Base-by-base conservation (phyloP, 2,113 vertebrate genomes). In the Helogale parvula region DNA sequence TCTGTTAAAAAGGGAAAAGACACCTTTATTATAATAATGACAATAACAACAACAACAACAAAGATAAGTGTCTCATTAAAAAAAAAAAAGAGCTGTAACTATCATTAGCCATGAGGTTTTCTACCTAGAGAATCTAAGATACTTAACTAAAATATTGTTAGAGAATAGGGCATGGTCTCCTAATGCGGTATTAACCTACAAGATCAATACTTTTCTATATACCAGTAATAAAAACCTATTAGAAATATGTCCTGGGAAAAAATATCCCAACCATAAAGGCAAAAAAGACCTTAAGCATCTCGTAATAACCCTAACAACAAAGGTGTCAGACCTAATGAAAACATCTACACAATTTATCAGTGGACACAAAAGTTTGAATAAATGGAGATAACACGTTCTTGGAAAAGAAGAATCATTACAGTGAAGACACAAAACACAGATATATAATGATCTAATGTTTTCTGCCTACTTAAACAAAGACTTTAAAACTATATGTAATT, bases 71-170 rank as follows among this genome's bases (percentile, higher is more conserved):
- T 45, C 52, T 96, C n/a, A 87, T 45, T 54, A 92, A 35, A 54
- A 47, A 47, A 41, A 41, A 74, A 77, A 54, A 23, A 81, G 27
- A 93, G 38, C 11, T 69, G 35, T 76, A 89, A 38, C 4, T 69
- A 84, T 89, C 79, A 93, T 60, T 57, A 88, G 57, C 79, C 77
- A 79, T 60, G 83, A 69, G 47, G 69, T 60, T 38, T 83, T 93
- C 38, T n/a, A 38, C 69, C 14, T 83, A 69, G 27, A 69, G 65
- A 45, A 60, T 60, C 60, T 83, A 84, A 92, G 33, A 77, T 47
- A 60, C 88, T 60, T 84, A 77, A 66, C 76, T 66, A 50, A 88
- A 92, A 83, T 68, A 69, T 74, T 65, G 81, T 27, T 60, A 77
- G 33, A 50, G 25, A 89, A 71, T 16, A 52, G 1, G 41, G 29